Base-by-base conservation (phyloP, 53 echinoderm and acorn worm genomes). In the Mesocentrotus franciscanus region DNA sequence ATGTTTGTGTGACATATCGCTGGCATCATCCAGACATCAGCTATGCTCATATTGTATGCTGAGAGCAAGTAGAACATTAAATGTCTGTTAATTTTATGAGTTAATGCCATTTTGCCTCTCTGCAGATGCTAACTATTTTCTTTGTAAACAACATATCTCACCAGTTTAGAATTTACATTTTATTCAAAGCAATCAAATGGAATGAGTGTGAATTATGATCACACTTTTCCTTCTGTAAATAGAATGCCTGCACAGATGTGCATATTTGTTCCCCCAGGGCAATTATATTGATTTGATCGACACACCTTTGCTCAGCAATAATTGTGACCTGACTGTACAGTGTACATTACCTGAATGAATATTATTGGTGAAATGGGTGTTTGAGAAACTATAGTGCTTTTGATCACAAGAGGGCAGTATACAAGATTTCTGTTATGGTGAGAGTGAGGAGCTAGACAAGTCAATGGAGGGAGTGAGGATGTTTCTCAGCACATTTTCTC, bases 231-330 rank as follows among this genome's bases (percentile, higher is more conserved):
- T 24, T 58, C 17, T 58, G 8, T 87, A 64, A 91, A 66, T 66
- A 90, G 56, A 91, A 64, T 62, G 29, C 91, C 8, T 62, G 64
- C 91, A 66, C 91, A 91, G 91, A 91, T 91, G 91, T 61, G 91
- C 33, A 17, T 91, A 59, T 91, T 91, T 66, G 34, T 91, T 32
- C 26, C 61, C 49, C 66, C 91, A 91, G 91, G 90, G 91, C 39
- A 66, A 30, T 64, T 18, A 22, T 91, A 91, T 91, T 91, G 91
- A 91, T 91, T 91, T 66, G 66, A 6, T 32, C 91, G 66, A 24
- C 35, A 91, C 91, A 64, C 91, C 66, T 91, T 91, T 62, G 91
- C 66, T 62, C 35, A 1, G 66, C 20, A 66, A 35, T 91, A 61
- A 87, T 87, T 87, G 39, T 91, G 91, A 32, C 91, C 91, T 62